Percentiles rank a stretch among this genome's conserved stretches.
phyloP scores from a whole-genome alignment of 2,888 invertebrate genomes.

The Linyphia triangularis region DNA sequence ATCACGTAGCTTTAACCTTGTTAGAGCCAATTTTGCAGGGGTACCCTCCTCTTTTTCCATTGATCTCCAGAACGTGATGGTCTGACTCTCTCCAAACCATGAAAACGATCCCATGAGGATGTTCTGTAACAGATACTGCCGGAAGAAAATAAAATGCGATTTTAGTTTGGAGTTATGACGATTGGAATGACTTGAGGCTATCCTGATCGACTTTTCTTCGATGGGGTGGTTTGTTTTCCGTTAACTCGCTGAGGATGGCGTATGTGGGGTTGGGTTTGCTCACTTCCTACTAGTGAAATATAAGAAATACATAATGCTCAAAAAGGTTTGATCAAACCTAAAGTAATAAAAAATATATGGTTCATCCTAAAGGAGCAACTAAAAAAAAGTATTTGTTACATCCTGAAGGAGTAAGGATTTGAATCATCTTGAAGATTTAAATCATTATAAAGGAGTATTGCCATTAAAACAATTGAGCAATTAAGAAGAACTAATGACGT shows the following conservation, averaged over 20 bases:
- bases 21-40: slow-evolving; percentile 72
- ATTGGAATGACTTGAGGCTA: slow-evolving; percentile 24
- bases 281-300: no score
- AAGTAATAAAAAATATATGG: no score
- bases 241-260: no score
- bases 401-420: no score
- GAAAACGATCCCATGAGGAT: slow-evolving; percentile 54
- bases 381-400: no score
- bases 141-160: slow-evolving; percentile 30
- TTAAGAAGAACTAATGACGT: no score
- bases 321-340: no score
- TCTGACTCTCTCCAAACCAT: neutral
- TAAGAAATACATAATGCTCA: no score
- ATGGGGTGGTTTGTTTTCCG: neutral
- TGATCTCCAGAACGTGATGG: slow-evolving; percentile 61
- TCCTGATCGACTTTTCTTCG: neutral
- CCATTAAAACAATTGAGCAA: no score
- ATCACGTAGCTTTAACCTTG: slow-evolving; percentile 74
- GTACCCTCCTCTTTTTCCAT: slow-evolving; percentile 43
- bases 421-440: no score
- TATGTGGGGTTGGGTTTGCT: neutral
- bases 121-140: slow-evolving; percentile 33
- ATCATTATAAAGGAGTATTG: no score
- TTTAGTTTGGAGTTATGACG: slow-evolving; percentile 34
- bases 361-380: no score